Evolutionary conservation across 1,140 invertebrate species (phyloP), one percentile per base, ranked within the genome.

Genomic region (Trinorchestia longiramus): DNA sequence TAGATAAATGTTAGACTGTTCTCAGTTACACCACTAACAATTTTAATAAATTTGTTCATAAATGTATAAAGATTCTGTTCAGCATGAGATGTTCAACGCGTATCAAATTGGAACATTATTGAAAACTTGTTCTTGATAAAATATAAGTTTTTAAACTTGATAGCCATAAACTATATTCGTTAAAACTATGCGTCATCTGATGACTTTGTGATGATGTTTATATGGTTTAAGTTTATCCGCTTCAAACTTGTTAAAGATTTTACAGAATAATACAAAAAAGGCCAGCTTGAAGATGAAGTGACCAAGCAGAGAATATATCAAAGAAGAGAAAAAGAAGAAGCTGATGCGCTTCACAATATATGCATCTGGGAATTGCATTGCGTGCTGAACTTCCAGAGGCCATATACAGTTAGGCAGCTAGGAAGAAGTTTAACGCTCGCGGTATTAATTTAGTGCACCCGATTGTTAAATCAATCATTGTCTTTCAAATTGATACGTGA

Each of bases 1-100:
- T 90, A 90, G 88, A 90, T 77, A 77, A 90, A 47, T 45, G 4
- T 43, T 94, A 94, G 92, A 94, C 28, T 91, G 88, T 94, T 94
- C 19, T 44, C 44, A 47, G 92, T 43, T 92, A 42, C 1, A 3
- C 92, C 44, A 94, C 92, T 94, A 94, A 94, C 92, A 11, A 45
- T 44, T 94, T 94, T 11, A 47, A 45, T 94, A 94, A 94, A 94
- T 47, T 40, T 94, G 92, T 94, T 11, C 19, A 94, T 94, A 94
- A 94, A 94, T 94, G 43, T 94, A 94, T 41, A 94, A 94, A 94
- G 36, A 94, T 43, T 91, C 62, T 77, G 28, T 42, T 45, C 41
- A 45, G 92, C 92, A 94, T 94, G 92, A 45, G 40, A n/a, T 45
- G 43, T 4, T 45, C 40, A 94, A 94, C n/a, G 11, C 92, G 92